A percentile compares a stretch with the other conserved stretches of the same genome.
Conservation (phyloP, 2,113 vertebrate genomes). For the Phaethornis superciliosus region DNA sequence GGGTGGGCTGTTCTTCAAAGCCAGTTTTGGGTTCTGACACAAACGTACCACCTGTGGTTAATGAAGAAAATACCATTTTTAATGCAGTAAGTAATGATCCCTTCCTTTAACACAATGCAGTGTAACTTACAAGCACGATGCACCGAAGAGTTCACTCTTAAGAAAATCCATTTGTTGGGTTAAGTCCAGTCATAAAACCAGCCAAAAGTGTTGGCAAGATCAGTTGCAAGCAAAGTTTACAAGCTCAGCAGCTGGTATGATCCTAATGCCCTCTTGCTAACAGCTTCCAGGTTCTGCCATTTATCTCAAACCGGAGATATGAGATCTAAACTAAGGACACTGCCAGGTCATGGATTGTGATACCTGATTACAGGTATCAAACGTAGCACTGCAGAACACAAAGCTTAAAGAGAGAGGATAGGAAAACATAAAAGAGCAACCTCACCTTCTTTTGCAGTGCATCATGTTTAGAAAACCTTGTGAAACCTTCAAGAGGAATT, state of each 20-base stretch:
- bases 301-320: not conserved
- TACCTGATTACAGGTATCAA: not conserved
- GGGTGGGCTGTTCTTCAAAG: constrained; percentile 97
- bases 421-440: not conserved
- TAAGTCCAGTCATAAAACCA: not conserved
- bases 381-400: not conserved
- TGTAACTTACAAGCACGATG: rapidly evolving
- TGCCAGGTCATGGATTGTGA: not conserved
- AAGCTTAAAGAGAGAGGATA: not conserved
- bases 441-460: not conserved
- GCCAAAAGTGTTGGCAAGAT: not conserved
- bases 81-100: rapidly evolving
- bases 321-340: not conserved
- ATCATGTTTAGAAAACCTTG: not conserved
- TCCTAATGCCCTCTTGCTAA: not conserved
- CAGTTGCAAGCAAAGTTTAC: not conserved
- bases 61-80: not conserved
- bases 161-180: rapidly evolving
- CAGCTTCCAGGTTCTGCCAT: not conserved
- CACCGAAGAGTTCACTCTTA: rapidly evolving
- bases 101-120: not conserved
- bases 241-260: not conserved
- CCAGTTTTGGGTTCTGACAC: constrained; percentile 97
- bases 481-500: not conserved
- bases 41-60: constrained; percentile 90